Evolutionary conservation across 2,797 vertebrate species (phyloP).

Genomic region (Paedocypris micromegethes): DNA sequence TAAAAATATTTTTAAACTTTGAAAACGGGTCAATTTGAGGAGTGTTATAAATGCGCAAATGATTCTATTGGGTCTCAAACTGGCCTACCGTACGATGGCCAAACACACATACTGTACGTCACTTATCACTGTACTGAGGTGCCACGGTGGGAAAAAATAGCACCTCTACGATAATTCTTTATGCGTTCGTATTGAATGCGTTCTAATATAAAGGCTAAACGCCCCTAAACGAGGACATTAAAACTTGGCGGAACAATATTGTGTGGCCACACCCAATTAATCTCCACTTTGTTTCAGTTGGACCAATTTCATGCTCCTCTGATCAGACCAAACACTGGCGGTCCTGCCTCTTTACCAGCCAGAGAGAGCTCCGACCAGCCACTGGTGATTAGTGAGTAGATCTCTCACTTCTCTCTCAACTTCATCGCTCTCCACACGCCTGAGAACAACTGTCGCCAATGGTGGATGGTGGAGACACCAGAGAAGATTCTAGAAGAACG

Average conservation of each 20-base stretch:
- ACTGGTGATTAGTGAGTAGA: constrained; percentile 42
- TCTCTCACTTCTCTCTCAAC: constrained; percentile 31
- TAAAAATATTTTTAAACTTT: no score
- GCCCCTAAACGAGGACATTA: constrained; percentile 54
- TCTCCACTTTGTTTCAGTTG: constrained; percentile 56
- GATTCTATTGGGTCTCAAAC: no score
- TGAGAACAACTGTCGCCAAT: constrained; percentile 22
- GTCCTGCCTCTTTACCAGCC: constrained; percentile 51
- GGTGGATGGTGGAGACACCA: constrained; percentile 4
- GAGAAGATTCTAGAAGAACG: constrained; percentile 11
- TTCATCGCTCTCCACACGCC: constrained; percentile 38
- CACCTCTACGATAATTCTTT: not conserved
- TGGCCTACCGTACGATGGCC: no score
- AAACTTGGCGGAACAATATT: constrained; percentile 52
- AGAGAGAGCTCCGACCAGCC: constrained; percentile 45
- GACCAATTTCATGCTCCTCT: constrained; percentile 63
- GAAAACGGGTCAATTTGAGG: no score
- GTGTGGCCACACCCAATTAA: constrained; percentile 57
- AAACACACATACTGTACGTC: no score
- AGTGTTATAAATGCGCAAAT: no score
- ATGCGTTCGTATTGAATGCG: constrained; percentile 12
- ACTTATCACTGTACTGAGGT: no score
- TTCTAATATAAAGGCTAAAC: constrained; percentile 38
- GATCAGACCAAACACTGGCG: constrained; percentile 56
- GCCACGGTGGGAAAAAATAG: no score